Evolutionary conservation across 2,888 invertebrate genomes (phyloP).

Genomic region (Microchrysa polita): DNA sequence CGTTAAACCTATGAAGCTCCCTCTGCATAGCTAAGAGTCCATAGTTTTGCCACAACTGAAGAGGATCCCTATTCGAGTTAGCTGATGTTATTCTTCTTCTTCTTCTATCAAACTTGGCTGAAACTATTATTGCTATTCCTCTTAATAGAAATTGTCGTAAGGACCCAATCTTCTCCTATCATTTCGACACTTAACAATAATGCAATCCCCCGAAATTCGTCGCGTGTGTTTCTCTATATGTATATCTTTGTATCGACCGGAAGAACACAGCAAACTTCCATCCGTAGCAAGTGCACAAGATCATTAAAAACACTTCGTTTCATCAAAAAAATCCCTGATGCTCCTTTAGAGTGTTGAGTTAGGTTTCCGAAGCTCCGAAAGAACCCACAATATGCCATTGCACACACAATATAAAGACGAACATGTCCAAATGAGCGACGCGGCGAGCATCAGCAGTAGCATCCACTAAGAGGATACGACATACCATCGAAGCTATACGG

Average conservation of each 20-base stretch:
- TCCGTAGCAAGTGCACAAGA: slow-evolving; percentile 34
- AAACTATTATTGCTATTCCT: too few species aligned
- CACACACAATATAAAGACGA: slow-evolving; percentile 10
- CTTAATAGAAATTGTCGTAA: too few species aligned
- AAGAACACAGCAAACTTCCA: not conserved
- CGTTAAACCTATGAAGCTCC: too few species aligned
- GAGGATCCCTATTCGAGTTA: too few species aligned
- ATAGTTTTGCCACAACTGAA: too few species aligned
- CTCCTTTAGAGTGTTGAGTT: slow-evolving; percentile 52
- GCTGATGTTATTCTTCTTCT: too few species aligned
- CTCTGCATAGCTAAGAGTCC: too few species aligned
- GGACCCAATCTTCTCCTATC: not conserved
- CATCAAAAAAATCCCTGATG: slow-evolving; percentile 48
- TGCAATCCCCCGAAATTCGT: not conserved
- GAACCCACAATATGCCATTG: not conserved
- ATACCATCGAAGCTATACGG: not conserved
- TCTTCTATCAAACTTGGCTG: too few species aligned
- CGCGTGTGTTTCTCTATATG: not conserved
- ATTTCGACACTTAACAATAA: slow-evolving; percentile 1
- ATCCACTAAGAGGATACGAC: not conserved
- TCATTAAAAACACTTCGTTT: slow-evolving; percentile 50
- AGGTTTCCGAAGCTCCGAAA: slow-evolving; percentile 43
- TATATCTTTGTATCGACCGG: slow-evolving; percentile 12
- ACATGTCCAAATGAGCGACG: not conserved
- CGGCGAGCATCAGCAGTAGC: too few species aligned